Evolutionary conservation across 1,140 invertebrate genomes (phyloP).

Genomic region (Arctopsyche grandis): DNA sequence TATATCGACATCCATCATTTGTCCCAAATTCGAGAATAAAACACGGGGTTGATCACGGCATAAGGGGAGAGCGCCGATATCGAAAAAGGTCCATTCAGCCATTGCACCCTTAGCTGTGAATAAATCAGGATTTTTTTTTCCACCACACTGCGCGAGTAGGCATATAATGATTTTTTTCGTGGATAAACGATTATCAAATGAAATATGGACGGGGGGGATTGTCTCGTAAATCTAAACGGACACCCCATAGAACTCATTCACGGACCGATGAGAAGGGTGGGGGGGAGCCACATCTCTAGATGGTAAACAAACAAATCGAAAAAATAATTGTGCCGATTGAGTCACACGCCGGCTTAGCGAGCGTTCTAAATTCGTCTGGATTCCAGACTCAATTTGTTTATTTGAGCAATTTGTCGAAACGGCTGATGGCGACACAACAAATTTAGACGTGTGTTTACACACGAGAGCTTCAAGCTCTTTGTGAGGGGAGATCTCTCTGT

Average conservation of each 20-base stretch:
- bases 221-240: slow-evolving; percentile 29
- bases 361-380: too few species aligned
- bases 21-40: slow-evolving; percentile 20
- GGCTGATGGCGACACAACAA: background rate
- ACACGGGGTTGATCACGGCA: slow-evolving; percentile 5
- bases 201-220: slow-evolving; percentile 9
- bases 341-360: too few species aligned
- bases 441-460: background rate
- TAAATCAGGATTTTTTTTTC: slow-evolving; percentile 27
- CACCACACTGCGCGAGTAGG: background rate
- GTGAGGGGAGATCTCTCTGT: too few species aligned
- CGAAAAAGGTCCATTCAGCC: slow-evolving; percentile 10
- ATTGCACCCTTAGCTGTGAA: background rate
- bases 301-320: background rate
- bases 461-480: background rate
- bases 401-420: background rate
- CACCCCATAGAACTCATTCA: background rate
- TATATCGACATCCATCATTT: background rate
- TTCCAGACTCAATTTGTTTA: background rate
- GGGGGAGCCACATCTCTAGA: too few species aligned
- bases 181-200: slow-evolving; percentile 36
- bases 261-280: too few species aligned
- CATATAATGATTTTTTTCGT: slow-evolving; percentile 29
- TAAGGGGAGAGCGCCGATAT: background rate
- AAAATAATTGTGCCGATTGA: too few species aligned